phyloP scores from a whole-genome alignment of 2,797 vertebrate species.

The Petrocephalus schoutedeni region DNA sequence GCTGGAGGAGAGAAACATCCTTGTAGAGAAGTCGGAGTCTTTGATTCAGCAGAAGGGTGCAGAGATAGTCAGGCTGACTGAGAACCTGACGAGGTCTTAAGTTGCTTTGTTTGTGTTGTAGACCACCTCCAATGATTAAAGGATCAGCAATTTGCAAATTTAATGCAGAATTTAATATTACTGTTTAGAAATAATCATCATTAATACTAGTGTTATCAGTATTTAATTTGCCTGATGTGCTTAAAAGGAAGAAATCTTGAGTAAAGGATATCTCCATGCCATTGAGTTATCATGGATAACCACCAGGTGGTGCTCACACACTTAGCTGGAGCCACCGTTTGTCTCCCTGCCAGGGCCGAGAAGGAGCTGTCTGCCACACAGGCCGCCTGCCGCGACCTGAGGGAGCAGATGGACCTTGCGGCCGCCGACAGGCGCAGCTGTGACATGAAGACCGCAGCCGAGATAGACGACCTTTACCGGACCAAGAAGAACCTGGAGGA shows the following conservation, averaged over 20 bases:
- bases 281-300: not conserved
- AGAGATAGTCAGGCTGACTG: constrained; percentile 64
- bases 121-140: not conserved
- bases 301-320: not conserved
- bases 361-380: constrained; percentile 63
- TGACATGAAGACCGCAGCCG: constrained; percentile 75
- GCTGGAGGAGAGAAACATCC: constrained; percentile 65
- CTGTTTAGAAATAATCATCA: not conserved
- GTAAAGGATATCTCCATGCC: not conserved
- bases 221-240: not conserved
- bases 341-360: constrained; percentile 61
- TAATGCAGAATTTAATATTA: not conserved
- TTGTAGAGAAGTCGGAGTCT: constrained; percentile 65
- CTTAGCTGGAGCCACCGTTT: not conserved
- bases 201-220: not conserved
- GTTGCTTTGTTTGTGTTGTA: not conserved
- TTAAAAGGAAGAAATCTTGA: not conserved
- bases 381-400: constrained; percentile 65
- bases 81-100: constrained; percentile 70
- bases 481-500: constrained; percentile 92
- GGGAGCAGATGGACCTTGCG: constrained; percentile 65
- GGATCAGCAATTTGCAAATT: not conserved
- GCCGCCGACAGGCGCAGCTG: constrained; percentile 66
- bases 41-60: constrained; percentile 69
- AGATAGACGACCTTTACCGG: constrained; percentile 84